These are phyloP conservation scores for Lamprotornis superbus DNA, from an alignment of 2,113 vertebrate species.

Conservation along the genomic window DNA sequence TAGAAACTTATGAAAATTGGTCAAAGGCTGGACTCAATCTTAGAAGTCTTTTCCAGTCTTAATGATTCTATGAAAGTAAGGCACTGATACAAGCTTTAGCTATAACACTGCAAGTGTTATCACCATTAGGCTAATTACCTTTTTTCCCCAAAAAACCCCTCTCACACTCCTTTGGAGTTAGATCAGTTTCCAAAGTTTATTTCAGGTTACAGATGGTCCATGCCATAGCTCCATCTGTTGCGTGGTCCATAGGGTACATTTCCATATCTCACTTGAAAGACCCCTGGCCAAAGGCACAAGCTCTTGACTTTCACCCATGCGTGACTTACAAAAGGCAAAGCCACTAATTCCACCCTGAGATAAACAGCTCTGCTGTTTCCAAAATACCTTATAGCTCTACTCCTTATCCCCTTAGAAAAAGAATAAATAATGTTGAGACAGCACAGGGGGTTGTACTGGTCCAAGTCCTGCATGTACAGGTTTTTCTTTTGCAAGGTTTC, in stretches of 20 bases:
- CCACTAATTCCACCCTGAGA: neutral
- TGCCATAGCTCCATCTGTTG: neutral
- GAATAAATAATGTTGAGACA: neutral
- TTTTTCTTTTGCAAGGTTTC: neutral
- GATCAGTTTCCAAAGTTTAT: neutral
- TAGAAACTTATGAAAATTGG: neutral
- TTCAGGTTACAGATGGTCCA: neutral
- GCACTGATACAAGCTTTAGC: neutral
- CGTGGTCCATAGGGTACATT: neutral
- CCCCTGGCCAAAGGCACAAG: neutral
- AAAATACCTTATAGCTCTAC: neutral
- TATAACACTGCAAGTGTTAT: neutral
- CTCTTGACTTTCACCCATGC: neutral
- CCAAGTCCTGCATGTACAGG: neutral
- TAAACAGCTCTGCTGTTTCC: neutral
- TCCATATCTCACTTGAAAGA: neutral
- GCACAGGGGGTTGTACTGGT: neutral
- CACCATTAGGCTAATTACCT: neutral
- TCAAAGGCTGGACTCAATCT: neutral
- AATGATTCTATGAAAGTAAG: neutral
- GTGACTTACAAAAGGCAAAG: neutral
- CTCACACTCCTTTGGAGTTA: neutral
- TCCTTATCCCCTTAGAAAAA: neutral
- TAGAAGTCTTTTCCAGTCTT: neutral
- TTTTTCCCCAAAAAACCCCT: neutral